phyloP scores from a whole-genome alignment of 2,797 vertebrate genomes.

The Geotrypetes seraphini region DNA sequence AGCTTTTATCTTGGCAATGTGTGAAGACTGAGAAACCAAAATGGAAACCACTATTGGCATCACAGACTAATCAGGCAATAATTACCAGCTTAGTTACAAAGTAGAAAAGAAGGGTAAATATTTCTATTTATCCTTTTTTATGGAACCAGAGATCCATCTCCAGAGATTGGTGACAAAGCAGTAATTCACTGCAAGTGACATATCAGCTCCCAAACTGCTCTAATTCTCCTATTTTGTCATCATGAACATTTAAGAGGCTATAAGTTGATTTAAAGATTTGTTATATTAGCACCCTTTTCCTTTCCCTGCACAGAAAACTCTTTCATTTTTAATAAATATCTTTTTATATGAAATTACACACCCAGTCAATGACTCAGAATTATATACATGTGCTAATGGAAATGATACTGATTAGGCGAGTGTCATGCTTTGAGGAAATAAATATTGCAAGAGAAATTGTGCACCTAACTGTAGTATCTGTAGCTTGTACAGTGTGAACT shows the following conservation, averaged over 20 bases:
- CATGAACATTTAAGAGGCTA: slow-evolving; percentile 31
- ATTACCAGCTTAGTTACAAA: slow-evolving; percentile 8
- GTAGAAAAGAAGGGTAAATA: slow-evolving; percentile 14
- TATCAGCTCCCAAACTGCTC: slow-evolving; percentile 21
- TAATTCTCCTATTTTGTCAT: slow-evolving; percentile 37
- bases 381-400: neutral
- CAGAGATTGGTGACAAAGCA: slow-evolving; percentile 17
- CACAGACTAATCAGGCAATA: slow-evolving; percentile 10
- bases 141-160: slow-evolving; percentile 33
- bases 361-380: slow-evolving; percentile 4
- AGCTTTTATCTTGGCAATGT: too few species aligned
- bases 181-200: slow-evolving; percentile 32
- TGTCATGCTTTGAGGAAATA: neutral
- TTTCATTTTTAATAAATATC: neutral
- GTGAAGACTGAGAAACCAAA: neutral
- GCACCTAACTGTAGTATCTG: neutral
- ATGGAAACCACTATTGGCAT: neutral
- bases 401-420: slow-evolving; percentile 7
- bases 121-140: slow-evolving; percentile 39
- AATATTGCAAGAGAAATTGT: slow-evolving; percentile 6
- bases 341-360: neutral
- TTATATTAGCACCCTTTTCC: slow-evolving; percentile 16
- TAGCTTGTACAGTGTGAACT: neutral
- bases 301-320: slow-evolving; percentile 17
- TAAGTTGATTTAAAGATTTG: slow-evolving; percentile 45